A percentile compares a stretch with the other conserved stretches of the same genome.
Evolutionary conservation across 2,113 vertebrate genomes (phyloP).

Genomic region (Ptilorrhoa leucosticta): DNA sequence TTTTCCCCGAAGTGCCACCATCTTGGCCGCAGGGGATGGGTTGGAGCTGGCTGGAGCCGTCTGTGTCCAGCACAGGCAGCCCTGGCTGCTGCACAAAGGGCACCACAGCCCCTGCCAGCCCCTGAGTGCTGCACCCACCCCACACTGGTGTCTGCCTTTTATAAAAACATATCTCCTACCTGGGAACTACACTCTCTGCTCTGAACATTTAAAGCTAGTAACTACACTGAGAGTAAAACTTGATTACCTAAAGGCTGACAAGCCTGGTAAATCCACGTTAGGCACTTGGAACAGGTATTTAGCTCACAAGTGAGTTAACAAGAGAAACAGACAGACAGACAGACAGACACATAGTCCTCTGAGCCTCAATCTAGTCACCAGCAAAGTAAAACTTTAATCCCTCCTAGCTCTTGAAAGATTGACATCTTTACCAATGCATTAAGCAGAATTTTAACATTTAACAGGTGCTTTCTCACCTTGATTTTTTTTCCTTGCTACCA

Average conservation of each 20-base stretch:
- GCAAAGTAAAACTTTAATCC: neutral
- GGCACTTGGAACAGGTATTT: neutral
- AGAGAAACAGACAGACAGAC: neutral
- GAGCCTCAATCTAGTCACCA: neutral
- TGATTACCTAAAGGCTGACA: neutral
- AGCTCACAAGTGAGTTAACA: neutral
- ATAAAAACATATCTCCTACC: neutral
- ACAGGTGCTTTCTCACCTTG: neutral
- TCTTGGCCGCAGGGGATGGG: neutral
- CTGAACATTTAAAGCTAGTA: neutral
- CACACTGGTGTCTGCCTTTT: neutral
- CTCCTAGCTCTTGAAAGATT: neutral
- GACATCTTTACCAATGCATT: neutral
- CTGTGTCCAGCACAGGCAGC: neutral
- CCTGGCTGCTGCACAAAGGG: neutral
- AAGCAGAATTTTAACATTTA: neutral
- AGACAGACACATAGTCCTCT: neutral
- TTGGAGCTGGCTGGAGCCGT: rapidly evolving
- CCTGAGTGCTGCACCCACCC: neutral
- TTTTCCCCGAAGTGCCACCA: neutral
- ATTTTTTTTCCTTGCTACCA: neutral
- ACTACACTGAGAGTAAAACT: neutral
- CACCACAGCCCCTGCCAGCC: neutral
- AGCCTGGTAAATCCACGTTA: neutral
- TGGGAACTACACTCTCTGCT: neutral